Conservation (phyloP, 2,888 invertebrate species). For the Antitype chi region DNA sequence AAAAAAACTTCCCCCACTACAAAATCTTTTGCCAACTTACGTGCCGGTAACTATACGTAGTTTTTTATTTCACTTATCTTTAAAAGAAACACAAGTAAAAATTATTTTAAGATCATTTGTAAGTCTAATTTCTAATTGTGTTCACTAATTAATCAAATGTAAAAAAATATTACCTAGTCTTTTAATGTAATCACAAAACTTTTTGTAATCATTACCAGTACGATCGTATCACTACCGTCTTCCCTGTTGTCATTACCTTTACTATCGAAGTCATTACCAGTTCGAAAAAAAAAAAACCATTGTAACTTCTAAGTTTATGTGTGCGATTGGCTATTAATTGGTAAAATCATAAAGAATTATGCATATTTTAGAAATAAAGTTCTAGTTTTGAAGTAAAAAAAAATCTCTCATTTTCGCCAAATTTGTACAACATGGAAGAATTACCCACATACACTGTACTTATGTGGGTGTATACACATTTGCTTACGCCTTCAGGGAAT, state of each 20-base stretch:
- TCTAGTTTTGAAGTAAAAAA: no score
- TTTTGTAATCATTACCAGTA: constrained; percentile 10
- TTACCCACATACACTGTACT: no score
- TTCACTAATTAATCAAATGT: constrained; percentile 8
- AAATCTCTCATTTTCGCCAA: no score
- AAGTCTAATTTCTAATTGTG: constrained; percentile 13
- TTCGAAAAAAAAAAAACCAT: no score
- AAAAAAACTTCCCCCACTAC: no score
- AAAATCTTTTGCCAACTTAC: no score
- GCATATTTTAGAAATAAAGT: neutral
- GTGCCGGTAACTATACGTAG: no score
- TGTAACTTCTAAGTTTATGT: no score
- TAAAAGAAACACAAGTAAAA: constrained; percentile 5
- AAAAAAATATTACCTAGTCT: neutral
- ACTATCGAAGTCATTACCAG: neutral
- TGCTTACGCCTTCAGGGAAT: no score
- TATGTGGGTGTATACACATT: no score
- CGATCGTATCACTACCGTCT: constrained; percentile 5
- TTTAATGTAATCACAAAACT: constrained; percentile 5
- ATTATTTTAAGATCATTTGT: neutral
- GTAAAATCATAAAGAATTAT: neutral
- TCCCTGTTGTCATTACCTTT: constrained; percentile 1
- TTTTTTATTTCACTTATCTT: constrained; percentile 8
- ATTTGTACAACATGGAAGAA: no score
- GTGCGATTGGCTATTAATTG: neutral